phyloP scores from a whole-genome alignment of 2,113 vertebrate species.

The Hyperopisus bebe region DNA sequence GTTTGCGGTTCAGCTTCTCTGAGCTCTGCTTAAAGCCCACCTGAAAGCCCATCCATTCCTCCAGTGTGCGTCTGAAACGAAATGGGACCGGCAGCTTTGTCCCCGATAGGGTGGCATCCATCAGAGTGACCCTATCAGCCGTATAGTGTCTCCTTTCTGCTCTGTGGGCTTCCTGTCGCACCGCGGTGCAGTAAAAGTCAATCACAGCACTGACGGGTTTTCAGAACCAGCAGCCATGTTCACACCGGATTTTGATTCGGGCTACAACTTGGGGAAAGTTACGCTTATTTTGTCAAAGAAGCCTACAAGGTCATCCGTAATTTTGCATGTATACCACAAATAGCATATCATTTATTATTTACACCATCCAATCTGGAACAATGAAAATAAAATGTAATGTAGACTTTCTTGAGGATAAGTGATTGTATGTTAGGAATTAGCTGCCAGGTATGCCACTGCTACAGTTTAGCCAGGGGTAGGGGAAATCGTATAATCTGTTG shows the following conservation, averaged over 20 bases:
- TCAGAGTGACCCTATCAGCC: background rate
- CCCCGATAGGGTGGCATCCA: background rate
- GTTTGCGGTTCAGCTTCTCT: background rate
- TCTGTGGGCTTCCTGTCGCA: background rate
- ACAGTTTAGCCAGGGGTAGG: background rate
- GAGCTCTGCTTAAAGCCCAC: background rate
- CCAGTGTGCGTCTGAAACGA: conserved; percentile 1
- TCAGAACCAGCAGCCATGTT: background rate
- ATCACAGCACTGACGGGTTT: background rate
- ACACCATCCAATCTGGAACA: background rate
- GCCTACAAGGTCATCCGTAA: background rate
- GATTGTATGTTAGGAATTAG: background rate
- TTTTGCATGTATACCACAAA: background rate
- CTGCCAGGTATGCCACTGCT: background rate
- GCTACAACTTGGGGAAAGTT: background rate
- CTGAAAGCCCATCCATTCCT: background rate
- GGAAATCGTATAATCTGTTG: background rate
- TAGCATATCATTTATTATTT: background rate
- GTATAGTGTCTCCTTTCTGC: background rate
- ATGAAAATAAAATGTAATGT: background rate
- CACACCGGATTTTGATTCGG: background rate
- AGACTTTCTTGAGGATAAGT: background rate
- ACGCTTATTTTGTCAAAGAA: background rate
- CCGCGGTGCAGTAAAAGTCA: background rate
- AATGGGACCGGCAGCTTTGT: background rate